Evolutionary conservation across 2,888 invertebrate species (phyloP).

Genomic region (Aleiodes testaceus): DNA sequence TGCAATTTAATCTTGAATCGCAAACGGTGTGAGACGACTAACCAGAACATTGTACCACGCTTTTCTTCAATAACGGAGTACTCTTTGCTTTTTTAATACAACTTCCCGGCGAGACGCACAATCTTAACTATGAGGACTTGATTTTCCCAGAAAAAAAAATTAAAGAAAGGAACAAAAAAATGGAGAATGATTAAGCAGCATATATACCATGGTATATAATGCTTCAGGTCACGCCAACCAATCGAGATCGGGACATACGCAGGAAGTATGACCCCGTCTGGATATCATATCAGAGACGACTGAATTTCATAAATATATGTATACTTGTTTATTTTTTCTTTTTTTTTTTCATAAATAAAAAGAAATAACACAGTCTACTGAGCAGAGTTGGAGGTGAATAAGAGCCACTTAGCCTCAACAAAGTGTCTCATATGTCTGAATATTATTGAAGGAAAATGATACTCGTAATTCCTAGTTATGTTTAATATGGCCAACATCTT

Average conservation of each 20-base stretch:
- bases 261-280: constrained; percentile 14
- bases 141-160: constrained; percentile 35
- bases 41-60: constrained; percentile 29
- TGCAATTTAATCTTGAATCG: constrained; percentile 34
- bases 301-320: constrained; percentile 13
- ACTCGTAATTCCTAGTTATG: constrained; percentile 64
- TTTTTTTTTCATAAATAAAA: constrained; percentile 1
- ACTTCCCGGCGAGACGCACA: constrained; percentile 21
- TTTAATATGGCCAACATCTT: constrained; percentile 66
- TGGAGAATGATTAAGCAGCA: background rate
- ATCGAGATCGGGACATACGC: constrained; percentile 19
- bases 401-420: constrained; percentile 23
- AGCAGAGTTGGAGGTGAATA: constrained; percentile 9
- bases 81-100: constrained; percentile 10
- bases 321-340: background rate
- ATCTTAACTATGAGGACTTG: constrained; percentile 21
- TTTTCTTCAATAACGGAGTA: constrained; percentile 40
- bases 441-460: constrained; percentile 35
- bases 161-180: background rate
- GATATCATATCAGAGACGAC: constrained; percentile 23
- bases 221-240: constrained; percentile 16
- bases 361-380: background rate
- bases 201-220: constrained; percentile 1
- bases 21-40: constrained; percentile 35
- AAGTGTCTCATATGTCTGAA: constrained; percentile 21